Evolutionary conservation across 1,140 invertebrate genomes (phyloP), one percentile per base, ranked within the genome.

Genomic region (Pantala flavescens): DNA sequence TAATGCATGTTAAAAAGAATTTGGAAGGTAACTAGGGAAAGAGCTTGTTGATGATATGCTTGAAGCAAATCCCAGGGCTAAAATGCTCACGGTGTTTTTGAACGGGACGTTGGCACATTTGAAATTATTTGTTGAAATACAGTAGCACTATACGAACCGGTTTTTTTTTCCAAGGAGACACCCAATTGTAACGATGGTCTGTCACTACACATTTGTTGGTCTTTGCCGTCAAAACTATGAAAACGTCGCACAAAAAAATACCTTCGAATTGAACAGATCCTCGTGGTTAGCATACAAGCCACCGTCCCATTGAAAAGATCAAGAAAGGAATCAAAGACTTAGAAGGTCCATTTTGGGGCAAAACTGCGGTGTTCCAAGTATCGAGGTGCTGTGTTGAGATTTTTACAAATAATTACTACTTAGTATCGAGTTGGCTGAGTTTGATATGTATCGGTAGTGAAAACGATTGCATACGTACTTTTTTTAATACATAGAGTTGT

Each of bases 351-450:
- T 63, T 63, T 63, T 63, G 49, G 3, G 49, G 49, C 49, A 21
- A 63, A 63, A 3, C 5, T 63, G 16, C 49, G 49, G 49, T 7
- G 49, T 63, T 63, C 49, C 49, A 63, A 19, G 49, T 63, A 63
- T 63, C n/a, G 49, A 16, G 49, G 49, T 63, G 49, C 49, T 63
- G 49, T 63, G 49, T 63, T 14, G 49, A 63, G 28, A 63, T 63
- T 63, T 63, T 63, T 63, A 63, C 49, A 14, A 63, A 63, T 63
- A 63, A 63, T 63, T 63, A 63, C n/a, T 63, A 63, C 43, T 49
- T 49, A 49, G 9, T 49, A 49, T 49, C 43, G 43, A 49, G 49
- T 7, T 63, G 49, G 49, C 49, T 63, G 49, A 63, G 49, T 63
- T 63, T 63, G 49, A 63, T 63, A 63, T 63, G 49, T 63, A 63